Evolutionary conservation across 1,140 invertebrate species (phyloP), one percentile per base, ranked within the genome.

Genomic region (Neodiprion pinetum): DNA sequence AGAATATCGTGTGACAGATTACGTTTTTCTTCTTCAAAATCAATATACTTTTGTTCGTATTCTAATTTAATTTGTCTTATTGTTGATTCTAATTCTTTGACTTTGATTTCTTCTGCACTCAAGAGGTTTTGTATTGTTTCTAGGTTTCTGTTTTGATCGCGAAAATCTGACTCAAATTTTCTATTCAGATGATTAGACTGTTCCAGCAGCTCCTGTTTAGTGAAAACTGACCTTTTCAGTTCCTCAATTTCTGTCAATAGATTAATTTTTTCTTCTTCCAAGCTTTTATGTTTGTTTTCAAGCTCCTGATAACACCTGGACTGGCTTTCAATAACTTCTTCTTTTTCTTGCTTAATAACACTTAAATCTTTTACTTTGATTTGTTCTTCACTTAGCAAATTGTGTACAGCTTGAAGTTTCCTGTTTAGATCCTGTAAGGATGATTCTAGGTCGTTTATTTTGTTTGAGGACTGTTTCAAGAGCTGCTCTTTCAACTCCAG

Each of bases 201-300:
- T n/a, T 14, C 68, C 5, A 85, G 53, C 10, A 48, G 50, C 50
- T 71, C 69, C 67, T 84, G 76, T 65, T 78, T 83, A 4, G 5
- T 48, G 0, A 3, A 17, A 17, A 80, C 74, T 28, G 40, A 72
- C 11, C 8, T 48, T 70, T 74, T 61, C 9, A 81, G 72, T 49
- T 70, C 40, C 66, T 75, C 53, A 75, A 61, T 76, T 66, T 75
- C 11, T 12, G 70, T 67, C n/a, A 69, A 23, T 11, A 81, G 48
- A 68, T 48, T 65, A 1, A 10, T 14, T 40, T 81, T 76, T 21
- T 81, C 70, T 7, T 49, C 12, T 23, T 70, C 65, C 53, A 81
- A 76, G 23, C 14, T 71, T 17, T 65, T 28, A n/a, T 75, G 14
- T 67, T 74, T 7, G 17, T 67, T n/a, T 40, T 21, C 72, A 11